A percentile compares a stretch with the other conserved stretches of the same genome.
phyloP scores from a whole-genome alignment of 2,888 invertebrate genomes.

The Eumerus sabulonum region DNA sequence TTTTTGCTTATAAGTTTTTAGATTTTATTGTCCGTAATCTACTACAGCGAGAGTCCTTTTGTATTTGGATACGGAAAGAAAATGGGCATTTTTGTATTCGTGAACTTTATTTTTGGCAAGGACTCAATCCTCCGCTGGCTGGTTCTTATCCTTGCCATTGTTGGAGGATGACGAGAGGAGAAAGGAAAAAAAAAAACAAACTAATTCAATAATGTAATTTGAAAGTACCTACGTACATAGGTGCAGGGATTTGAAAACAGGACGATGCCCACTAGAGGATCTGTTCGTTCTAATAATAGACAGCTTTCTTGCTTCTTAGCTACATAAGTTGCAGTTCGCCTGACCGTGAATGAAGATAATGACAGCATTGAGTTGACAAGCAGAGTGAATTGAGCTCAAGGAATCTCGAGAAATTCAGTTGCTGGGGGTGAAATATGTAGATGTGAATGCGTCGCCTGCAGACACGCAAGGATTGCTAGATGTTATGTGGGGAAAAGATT shows the following conservation, averaged over 20 bases:
- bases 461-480: no score
- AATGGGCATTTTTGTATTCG: constrained; percentile 3
- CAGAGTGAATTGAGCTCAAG: constrained; percentile 43
- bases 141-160: constrained; percentile 44
- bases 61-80: no score
- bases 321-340: constrained; percentile 9
- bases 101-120: constrained; percentile 14
- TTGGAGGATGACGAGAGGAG: constrained; percentile 7
- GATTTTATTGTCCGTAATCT: constrained; percentile 37
- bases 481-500: no score
- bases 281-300: constrained; percentile 33
- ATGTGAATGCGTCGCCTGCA: no score
- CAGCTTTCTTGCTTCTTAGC: constrained; percentile 21
- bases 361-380: constrained; percentile 6
- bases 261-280: constrained; percentile 30
- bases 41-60: constrained; percentile 10
- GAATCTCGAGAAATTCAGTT: constrained; percentile 8
- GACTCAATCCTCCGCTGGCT: constrained; percentile 54
- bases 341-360: constrained; percentile 46
- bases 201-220: constrained; percentile 59
- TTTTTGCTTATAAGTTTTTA: constrained; percentile 24
- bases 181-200: constrained; percentile 4
- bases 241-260: constrained; percentile 12
- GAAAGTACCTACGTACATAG: constrained; percentile 19
- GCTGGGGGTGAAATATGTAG: no score